These are phyloP conservation scores for Leptinotarsa tumamoca DNA, from an alignment of 2,888 invertebrate genomes.

Conservation along the genomic window DNA sequence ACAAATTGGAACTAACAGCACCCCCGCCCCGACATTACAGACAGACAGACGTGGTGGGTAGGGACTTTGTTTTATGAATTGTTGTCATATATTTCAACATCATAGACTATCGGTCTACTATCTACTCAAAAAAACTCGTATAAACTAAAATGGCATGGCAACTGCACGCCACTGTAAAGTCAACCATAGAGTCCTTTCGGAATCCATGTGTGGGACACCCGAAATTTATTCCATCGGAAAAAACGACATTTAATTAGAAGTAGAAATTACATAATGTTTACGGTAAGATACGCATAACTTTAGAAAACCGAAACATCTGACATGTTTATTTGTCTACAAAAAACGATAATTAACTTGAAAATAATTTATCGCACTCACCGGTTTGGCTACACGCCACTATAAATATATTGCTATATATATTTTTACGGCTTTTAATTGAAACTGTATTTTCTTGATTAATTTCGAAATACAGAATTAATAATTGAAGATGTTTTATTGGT, in stretches of 20 bases:
- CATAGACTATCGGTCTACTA: no score
- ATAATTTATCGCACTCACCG: constrained; percentile 34
- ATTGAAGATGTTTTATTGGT: constrained; percentile 35
- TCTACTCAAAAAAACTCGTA: no score
- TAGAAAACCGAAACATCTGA: constrained; percentile 33
- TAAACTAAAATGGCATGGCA: no score
- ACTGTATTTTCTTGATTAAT: constrained; percentile 33
- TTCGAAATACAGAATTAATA: constrained; percentile 34
- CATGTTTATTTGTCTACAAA: constrained; percentile 41
- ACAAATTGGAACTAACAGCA: no score
- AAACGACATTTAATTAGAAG: constrained; percentile 39
- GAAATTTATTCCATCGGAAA: constrained; percentile 31
- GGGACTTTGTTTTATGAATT: no score
- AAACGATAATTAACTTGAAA: constrained; percentile 37
- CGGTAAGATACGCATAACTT: constrained; percentile 36
- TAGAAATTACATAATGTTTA: constrained; percentile 39
- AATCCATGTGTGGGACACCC: constrained; percentile 32
- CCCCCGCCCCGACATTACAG: no score
- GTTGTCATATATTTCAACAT: no score
- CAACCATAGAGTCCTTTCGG: constrained; percentile 8
- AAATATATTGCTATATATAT: constrained; percentile 24
- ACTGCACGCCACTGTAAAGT: not conserved
- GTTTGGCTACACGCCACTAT: constrained; percentile 23
- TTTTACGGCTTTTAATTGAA: constrained; percentile 25
- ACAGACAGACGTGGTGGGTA: no score